Evolutionary conservation across 2,113 vertebrate species (phyloP).

Genomic region (Poecile atricapillus): DNA sequence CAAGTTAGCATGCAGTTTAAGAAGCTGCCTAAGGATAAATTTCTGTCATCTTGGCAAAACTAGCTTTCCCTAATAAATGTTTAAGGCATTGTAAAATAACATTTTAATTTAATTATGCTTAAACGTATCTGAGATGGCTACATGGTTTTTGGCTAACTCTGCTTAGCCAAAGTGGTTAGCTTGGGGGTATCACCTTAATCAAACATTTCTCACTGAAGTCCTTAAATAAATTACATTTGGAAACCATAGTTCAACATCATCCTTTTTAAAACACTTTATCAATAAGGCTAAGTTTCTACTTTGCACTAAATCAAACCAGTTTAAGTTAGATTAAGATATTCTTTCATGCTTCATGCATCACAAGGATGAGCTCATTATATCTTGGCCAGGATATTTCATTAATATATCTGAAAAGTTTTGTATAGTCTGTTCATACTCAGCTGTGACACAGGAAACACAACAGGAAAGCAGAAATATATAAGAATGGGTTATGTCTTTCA

Average conservation of each 20-base stretch:
- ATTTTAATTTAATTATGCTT: conserved; percentile 21
- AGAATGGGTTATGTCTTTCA: not conserved
- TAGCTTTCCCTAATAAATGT: not conserved
- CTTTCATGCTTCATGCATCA: not conserved
- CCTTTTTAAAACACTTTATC: not conserved
- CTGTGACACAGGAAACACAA: not conserved
- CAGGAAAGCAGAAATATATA: not conserved
- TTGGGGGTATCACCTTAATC: not conserved
- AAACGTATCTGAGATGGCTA: not conserved
- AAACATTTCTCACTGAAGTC: not conserved
- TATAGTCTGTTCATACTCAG: not conserved
- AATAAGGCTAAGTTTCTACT: not conserved
- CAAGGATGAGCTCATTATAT: not conserved
- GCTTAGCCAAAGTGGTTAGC: not conserved
- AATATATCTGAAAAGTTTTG: not conserved
- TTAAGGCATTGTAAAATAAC: conserved; percentile 18
- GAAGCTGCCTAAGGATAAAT: conserved; percentile 17
- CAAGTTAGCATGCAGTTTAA: not conserved
- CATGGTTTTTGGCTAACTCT: not conserved
- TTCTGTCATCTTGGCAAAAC: conserved; percentile 21
- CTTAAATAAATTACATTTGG: not conserved
- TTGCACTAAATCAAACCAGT: not conserved
- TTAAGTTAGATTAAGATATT: not conserved
- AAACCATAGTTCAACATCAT: not conserved
- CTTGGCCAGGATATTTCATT: not conserved